Evolutionary conservation across 1,140 invertebrate species (phyloP).

Genomic region (Procambarus clarkii): DNA sequence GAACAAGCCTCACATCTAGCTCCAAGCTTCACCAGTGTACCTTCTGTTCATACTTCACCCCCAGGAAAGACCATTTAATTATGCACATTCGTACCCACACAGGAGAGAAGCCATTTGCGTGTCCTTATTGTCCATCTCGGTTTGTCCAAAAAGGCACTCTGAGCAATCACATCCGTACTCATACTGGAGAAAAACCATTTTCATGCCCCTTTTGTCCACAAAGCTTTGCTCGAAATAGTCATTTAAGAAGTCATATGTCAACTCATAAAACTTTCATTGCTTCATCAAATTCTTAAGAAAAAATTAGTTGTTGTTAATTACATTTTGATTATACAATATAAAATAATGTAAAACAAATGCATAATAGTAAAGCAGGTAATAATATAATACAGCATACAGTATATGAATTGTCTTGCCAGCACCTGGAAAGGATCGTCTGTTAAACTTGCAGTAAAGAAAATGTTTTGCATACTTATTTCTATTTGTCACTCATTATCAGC

Average conservation of each 20-base stretch:
- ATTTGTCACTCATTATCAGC: no score
- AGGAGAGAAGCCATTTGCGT: slow-evolving; percentile 49
- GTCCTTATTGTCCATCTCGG: slow-evolving; percentile 44
- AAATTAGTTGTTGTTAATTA: no score
- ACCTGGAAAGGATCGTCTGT: no score
- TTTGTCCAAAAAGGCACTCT: slow-evolving; percentile 58
- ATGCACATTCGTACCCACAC: slow-evolving; percentile 58
- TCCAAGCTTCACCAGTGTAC: slow-evolving; percentile 50
- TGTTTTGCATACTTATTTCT: no score
- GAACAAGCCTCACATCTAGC: slow-evolving; percentile 7
- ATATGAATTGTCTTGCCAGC: no score
- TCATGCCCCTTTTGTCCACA: slow-evolving; percentile 23
- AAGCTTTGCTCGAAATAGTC: slow-evolving; percentile 37
- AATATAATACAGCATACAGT: no score
- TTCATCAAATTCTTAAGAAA: neutral
- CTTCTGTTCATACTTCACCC: slow-evolving; percentile 48
- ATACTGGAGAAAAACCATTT: slow-evolving; percentile 53
- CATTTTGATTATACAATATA: no score
- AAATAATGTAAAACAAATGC: no score
- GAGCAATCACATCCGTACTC: slow-evolving; percentile 43
- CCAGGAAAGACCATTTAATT: slow-evolving; percentile 46
- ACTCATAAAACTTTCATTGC: slow-evolving; percentile 2
- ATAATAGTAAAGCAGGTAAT: no score
- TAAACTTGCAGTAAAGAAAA: no score
- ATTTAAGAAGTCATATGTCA: slow-evolving; percentile 42